Conservation (phyloP, 2,113 vertebrate species). For the Lepus timidus region DNA sequence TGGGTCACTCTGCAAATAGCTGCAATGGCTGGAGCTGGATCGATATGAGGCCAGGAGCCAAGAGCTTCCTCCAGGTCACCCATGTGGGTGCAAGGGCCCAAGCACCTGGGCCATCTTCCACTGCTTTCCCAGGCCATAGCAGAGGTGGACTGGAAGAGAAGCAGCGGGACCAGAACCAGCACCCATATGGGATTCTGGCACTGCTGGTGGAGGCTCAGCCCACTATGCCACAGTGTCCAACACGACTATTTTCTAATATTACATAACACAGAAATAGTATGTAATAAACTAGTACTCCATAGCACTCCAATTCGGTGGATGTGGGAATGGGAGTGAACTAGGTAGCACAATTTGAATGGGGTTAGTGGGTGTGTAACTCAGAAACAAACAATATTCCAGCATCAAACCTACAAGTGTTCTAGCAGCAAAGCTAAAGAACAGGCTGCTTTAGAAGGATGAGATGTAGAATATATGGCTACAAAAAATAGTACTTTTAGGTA, state of each 20-base stretch:
- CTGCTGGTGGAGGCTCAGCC: no score
- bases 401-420: background rate
- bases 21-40: no score
- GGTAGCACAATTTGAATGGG: background rate
- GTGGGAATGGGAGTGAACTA: background rate
- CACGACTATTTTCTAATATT: slow-evolving; percentile 25
- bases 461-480: background rate
- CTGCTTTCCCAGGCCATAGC: no score
- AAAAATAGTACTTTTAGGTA: slow-evolving; percentile 23
- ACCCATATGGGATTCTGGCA: no score
- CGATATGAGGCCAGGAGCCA: no score
- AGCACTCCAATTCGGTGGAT: background rate
- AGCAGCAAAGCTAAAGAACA: background rate
- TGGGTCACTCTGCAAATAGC: no score
- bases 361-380: background rate
- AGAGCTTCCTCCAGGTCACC: no score
- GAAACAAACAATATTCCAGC: background rate
- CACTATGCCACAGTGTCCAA: no score
- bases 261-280: slow-evolving; percentile 21
- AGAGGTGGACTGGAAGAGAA: no score
- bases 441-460: background rate
- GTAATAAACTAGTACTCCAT: background rate
- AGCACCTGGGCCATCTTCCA: no score
- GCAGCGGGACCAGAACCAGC: no score
- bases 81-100: no score